Evolutionary conservation across 2,888 invertebrate genomes (phyloP).

Genomic region (Nysson spinosus): DNA sequence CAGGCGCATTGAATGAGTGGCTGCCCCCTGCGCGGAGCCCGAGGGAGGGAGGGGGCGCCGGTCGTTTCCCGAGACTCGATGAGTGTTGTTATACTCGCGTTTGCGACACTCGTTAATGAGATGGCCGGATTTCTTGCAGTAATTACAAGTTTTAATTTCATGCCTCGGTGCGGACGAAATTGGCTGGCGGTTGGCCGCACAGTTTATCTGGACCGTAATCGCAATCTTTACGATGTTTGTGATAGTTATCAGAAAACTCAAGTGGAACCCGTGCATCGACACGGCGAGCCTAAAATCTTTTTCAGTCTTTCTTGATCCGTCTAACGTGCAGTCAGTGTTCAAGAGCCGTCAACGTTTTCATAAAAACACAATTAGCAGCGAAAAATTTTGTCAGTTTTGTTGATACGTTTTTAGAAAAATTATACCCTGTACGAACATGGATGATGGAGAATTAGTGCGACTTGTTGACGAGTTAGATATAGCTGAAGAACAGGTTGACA

Average conservation of each 20-base stretch:
- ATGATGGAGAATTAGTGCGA: constrained; percentile 21
- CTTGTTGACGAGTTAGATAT: constrained; percentile 10
- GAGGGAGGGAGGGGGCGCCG: too few relatives aligned
- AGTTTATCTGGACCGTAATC: constrained; percentile 30
- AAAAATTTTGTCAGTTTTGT: constrained; percentile 9
- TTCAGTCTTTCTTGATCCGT: constrained; percentile 27
- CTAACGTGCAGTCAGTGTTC: constrained; percentile 26
- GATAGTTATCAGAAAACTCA: constrained; percentile 29
- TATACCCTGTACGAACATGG: constrained; percentile 17
- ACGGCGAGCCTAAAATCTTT: constrained; percentile 22
- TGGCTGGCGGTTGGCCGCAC: too few relatives aligned
- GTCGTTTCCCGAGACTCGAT: too few relatives aligned
- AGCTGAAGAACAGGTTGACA: constrained; percentile 15
- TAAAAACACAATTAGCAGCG: constrained; percentile 7
- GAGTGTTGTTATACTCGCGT: too few relatives aligned
- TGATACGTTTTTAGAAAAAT: constrained; percentile 7
- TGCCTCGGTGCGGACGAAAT: too few relatives aligned
- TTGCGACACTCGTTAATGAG: too few relatives aligned
- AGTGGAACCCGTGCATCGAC: constrained; percentile 26
- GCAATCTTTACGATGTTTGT: constrained; percentile 31
- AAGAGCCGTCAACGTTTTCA: constrained; percentile 17
- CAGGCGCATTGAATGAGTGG: too few relatives aligned
- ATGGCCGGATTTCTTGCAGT: too few relatives aligned
- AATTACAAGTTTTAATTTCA: too few relatives aligned
- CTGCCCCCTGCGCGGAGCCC: too few relatives aligned